Percentiles rank a stretch among this genome's conserved stretches.
Conservation (phyloP, 2,113 vertebrate species). For the Hippocampus abdominalis region DNA sequence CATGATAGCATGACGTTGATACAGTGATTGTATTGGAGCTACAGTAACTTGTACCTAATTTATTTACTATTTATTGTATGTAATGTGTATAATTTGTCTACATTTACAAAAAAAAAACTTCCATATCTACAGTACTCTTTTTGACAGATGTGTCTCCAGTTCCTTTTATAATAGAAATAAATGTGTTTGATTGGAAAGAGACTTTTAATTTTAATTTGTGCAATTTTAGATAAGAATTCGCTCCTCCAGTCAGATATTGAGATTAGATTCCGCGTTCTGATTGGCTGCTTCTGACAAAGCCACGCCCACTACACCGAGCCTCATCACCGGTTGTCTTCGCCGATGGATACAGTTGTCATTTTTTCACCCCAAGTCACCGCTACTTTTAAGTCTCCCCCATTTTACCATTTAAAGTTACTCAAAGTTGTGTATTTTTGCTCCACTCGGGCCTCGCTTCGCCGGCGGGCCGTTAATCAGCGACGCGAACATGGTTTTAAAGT, state of each 20-base stretch:
- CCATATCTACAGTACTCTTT: too few species aligned
- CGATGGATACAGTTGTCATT: constrained; percentile 39
- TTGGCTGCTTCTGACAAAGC: constrained; percentile 30
- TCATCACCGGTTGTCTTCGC: constrained; percentile 32
- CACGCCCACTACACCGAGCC: constrained; percentile 27
- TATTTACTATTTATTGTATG: too few species aligned
- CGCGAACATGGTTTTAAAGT: constrained; percentile 60
- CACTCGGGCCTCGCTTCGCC: background rate
- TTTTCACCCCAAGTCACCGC: constrained; percentile 14
- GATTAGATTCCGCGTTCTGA: constrained; percentile 18
- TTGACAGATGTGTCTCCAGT: too few species aligned
- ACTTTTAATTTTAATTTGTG: background rate
- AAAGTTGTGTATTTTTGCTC: background rate
- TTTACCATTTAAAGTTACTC: constrained; percentile 4
- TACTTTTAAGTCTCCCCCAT: background rate
- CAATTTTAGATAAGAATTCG: background rate
- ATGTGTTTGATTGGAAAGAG: too few species aligned
- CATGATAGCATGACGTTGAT: too few species aligned
- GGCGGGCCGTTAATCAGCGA: background rate
- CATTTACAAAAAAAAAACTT: too few species aligned
- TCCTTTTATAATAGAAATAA: too few species aligned
- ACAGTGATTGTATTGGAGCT: too few species aligned
- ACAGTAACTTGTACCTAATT: too few species aligned
- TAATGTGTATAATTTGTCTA: too few species aligned
- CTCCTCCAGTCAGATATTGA: background rate